A percentile compares a stretch with the other conserved stretches of the same genome.
Conservation (phyloP, 2,113 vertebrate genomes). For the Rhinogobius similis region DNA sequence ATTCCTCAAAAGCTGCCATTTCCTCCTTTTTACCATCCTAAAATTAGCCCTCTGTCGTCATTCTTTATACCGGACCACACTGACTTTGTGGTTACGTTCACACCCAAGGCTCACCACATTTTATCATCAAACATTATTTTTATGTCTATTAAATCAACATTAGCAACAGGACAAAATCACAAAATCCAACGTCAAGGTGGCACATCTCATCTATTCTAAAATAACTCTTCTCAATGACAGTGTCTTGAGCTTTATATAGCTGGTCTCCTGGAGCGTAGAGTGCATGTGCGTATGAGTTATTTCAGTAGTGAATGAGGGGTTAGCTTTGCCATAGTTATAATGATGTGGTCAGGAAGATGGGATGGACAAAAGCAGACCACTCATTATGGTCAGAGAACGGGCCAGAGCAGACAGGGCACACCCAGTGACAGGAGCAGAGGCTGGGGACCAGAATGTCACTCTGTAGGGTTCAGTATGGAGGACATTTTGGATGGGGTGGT, state of each 20-base stretch:
- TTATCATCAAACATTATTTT: background rate
- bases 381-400: conserved; percentile 75
- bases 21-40: background rate
- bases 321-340: conserved; percentile 61
- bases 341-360: conserved; percentile 71
- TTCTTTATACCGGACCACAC: conserved; percentile 8
- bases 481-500: background rate
- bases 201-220: conserved; percentile 14
- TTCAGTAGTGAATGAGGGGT: conserved; percentile 73
- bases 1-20: background rate
- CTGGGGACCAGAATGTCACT: conserved; percentile 25
- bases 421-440: conserved; percentile 54
- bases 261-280: conserved; percentile 9
- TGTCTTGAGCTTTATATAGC: conserved; percentile 41
- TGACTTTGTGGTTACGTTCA: conserved; percentile 37
- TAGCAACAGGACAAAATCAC: background rate
- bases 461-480: background rate
- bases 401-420: conserved; percentile 68
- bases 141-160: conserved; percentile 2
- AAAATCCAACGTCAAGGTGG: background rate
- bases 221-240: conserved; percentile 31
- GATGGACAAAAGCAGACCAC: conserved; percentile 71
- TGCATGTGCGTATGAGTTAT: conserved; percentile 47
- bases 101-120: conserved; percentile 24
- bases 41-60: conserved; percentile 1